A percentile compares a stretch with the other conserved stretches of the same genome.
Evolutionary conservation across 1,140 invertebrate species (phyloP).

Genomic region (Brachionus asplanchnoidis): DNA sequence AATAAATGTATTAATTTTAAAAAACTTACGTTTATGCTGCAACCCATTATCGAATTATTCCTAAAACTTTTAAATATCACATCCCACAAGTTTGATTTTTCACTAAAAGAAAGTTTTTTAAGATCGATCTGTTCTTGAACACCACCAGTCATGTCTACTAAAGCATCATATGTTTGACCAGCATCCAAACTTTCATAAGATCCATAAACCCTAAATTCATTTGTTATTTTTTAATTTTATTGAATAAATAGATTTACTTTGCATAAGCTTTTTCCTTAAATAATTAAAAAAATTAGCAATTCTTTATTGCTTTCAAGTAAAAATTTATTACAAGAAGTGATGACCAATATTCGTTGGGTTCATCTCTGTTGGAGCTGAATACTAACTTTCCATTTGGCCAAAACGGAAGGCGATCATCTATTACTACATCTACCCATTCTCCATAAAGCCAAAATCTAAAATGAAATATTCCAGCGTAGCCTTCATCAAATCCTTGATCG

Average conservation of each 20-base stretch:
- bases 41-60: constrained; percentile 25
- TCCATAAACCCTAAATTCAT: constrained; percentile 46
- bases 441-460: constrained; percentile 74
- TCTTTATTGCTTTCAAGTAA: neutral
- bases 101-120: constrained; percentile 34
- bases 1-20: neutral
- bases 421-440: constrained; percentile 69
- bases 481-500: constrained; percentile 66
- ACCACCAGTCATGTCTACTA: constrained; percentile 52
- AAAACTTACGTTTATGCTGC: constrained; percentile 22
- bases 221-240: constrained; percentile 53
- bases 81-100: constrained; percentile 59
- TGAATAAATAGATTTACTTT: constrained; percentile 48
- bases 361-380: constrained; percentile 66
- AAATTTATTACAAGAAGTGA: constrained; percentile 74
- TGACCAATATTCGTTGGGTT: constrained; percentile 71
- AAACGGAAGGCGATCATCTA: constrained; percentile 72
- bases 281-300: neutral
- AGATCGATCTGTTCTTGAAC: constrained; percentile 55
- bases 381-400: constrained; percentile 63
- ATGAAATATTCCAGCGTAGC: constrained; percentile 59
- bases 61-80: neutral
- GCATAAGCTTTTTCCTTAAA: constrained; percentile 68
- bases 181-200: constrained; percentile 52
- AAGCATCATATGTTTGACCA: constrained; percentile 52